phyloP scores from a whole-genome alignment of 2,113 vertebrate genomes.

The Oostethus manadensis region DNA sequence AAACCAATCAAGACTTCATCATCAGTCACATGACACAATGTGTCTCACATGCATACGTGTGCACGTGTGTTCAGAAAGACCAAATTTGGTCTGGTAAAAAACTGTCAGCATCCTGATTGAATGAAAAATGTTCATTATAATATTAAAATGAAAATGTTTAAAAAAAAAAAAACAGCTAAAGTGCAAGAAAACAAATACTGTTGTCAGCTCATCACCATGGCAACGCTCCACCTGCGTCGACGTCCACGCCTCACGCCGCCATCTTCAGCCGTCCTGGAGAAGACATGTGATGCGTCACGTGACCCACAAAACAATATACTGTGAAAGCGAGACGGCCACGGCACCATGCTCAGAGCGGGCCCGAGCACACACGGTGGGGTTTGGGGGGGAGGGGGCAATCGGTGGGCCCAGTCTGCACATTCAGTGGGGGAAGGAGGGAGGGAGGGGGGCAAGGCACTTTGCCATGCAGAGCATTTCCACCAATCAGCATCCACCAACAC shows the following conservation, averaged over 20 bases:
- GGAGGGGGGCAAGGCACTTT: slow-evolving; percentile 50
- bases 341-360: slow-evolving; percentile 12
- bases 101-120: too few species aligned
- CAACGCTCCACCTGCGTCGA: too few species aligned
- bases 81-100: too few species aligned
- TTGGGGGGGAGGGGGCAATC: background rate
- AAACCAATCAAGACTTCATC: too few species aligned
- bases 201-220: too few species aligned
- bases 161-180: too few species aligned
- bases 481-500: slow-evolving; percentile 3
- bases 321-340: background rate
- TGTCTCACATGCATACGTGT: too few species aligned
- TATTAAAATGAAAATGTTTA: too few species aligned
- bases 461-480: slow-evolving; percentile 70
- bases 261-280: slow-evolving; percentile 72
- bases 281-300: background rate
- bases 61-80: too few species aligned
- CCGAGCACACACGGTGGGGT: background rate
- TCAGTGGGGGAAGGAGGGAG: slow-evolving; percentile 12
- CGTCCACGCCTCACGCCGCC: slow-evolving; percentile 45
- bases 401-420: background rate
- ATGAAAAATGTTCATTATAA: too few species aligned
- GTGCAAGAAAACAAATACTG: too few species aligned
- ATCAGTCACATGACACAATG: too few species aligned
- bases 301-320: background rate